phyloP scores from a whole-genome alignment of 2,888 invertebrate species.

The Sarcophaga carnaria region DNA sequence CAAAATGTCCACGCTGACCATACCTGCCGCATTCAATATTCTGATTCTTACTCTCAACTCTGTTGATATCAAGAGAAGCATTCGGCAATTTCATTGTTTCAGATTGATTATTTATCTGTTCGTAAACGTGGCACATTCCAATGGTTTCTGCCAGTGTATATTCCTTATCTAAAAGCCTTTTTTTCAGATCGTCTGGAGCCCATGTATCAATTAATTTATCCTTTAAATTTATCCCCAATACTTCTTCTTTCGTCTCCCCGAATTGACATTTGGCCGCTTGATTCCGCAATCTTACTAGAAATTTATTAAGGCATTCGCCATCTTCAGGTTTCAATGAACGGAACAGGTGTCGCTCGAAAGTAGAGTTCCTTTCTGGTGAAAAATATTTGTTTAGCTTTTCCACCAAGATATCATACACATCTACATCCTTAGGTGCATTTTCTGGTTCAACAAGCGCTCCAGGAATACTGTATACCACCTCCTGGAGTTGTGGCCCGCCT shows the following conservation, averaged over 20 bases:
- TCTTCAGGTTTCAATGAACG: constrained; percentile 72
- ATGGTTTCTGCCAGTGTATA: constrained; percentile 1
- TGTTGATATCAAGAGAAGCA: constrained; percentile 26
- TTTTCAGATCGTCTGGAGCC: constrained; percentile 58
- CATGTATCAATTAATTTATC: constrained; percentile 59
- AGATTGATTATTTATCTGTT: constrained; percentile 54
- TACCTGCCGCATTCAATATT: constrained; percentile 41
- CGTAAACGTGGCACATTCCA: constrained; percentile 57
- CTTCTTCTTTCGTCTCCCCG: constrained; percentile 55
- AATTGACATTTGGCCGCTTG: constrained; percentile 30
- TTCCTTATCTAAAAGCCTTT: constrained; percentile 57
- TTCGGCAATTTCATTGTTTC: constrained; percentile 21
- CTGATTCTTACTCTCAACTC: constrained; percentile 26
- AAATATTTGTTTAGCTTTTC: constrained; percentile 38
- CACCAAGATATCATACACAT: constrained; percentile 17
- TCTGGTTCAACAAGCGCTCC: constrained; percentile 11
- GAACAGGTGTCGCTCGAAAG: constrained; percentile 55
- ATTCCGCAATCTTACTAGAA: constrained; percentile 71
- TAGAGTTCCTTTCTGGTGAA: constrained; percentile 72
- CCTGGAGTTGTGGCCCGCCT: constrained; percentile 59
- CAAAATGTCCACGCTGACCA: background rate
- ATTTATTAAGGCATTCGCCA: constrained; percentile 75
- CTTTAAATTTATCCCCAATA: constrained; percentile 49
- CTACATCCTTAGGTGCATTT: constrained; percentile 32
- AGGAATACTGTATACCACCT: constrained; percentile 35